phyloP scores from a whole-genome alignment of 2,888 invertebrate genomes.

The Phortica okadai region DNA sequence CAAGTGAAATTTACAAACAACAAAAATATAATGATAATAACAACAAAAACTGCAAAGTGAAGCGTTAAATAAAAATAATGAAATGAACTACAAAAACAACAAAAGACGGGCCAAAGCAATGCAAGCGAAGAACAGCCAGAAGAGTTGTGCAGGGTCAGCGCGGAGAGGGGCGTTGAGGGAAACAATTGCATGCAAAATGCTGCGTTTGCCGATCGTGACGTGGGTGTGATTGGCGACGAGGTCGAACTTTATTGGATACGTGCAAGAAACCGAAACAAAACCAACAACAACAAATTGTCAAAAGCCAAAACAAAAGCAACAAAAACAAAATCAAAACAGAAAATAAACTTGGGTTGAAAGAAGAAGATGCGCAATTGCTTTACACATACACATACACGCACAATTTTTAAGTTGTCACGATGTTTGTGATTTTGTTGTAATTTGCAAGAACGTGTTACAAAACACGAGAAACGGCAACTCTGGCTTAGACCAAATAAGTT shows the following conservation, averaged over 20 bases:
- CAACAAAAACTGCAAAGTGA: background rate
- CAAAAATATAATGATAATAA: background rate
- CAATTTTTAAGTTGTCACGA: too few species aligned
- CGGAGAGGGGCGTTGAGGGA: background rate
- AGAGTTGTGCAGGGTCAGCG: background rate
- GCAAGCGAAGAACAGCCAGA: background rate
- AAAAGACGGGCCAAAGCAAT: background rate
- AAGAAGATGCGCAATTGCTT: background rate
- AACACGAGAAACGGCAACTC: too few species aligned
- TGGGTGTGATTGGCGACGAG: slow-evolving; percentile 1
- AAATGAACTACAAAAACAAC: background rate
- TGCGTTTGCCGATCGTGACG: background rate
- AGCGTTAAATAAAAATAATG: background rate
- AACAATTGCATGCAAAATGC: background rate
- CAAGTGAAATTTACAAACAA: slow-evolving; percentile 19
- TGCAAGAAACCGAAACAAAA: slow-evolving; percentile 1
- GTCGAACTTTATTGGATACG: background rate
- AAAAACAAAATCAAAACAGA: background rate
- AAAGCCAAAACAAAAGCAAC: background rate
- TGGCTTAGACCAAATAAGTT: too few species aligned
- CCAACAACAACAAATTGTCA: background rate
- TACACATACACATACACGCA: too few species aligned
- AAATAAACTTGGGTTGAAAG: slow-evolving; percentile 8
- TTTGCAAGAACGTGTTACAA: too few species aligned
- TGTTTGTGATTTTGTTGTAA: too few species aligned